These are phyloP conservation scores for Rambutsinella grinnellia DNA, from an alignment of 2,888 invertebrate genomes.

Conservation along the genomic window DNA sequence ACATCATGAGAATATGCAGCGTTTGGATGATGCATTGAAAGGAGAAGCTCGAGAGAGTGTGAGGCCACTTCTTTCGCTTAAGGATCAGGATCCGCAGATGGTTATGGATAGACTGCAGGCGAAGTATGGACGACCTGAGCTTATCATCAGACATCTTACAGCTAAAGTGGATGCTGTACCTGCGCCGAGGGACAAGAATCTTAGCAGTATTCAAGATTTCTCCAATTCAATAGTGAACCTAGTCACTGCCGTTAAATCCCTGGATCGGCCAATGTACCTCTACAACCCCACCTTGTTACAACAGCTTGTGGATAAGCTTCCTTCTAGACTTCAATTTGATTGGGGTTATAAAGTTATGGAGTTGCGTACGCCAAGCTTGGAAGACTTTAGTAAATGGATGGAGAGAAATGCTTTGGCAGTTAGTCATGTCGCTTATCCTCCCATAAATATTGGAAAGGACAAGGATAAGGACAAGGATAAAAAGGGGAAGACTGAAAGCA, in stretches of 20 bases:
- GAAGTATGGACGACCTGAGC: conserved; percentile 43
- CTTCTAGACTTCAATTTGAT: conserved; percentile 7
- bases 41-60: conserved; percentile 36
- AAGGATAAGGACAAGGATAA: too few relatives aligned
- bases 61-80: conserved; percentile 6
- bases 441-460: too few relatives aligned
- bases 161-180: conserved; percentile 10
- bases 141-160: conserved; percentile 30
- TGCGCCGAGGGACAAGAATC: conserved; percentile 1
- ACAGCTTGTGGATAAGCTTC: conserved; percentile 45
- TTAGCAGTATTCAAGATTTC: not conserved
- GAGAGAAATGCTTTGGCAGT: conserved; percentile 8
- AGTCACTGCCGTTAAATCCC: conserved; percentile 5
- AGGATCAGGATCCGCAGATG: conserved; percentile 4
- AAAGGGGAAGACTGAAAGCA: not conserved
- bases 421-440: conserved; percentile 6
- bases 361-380: not conserved
- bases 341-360: conserved; percentile 2
- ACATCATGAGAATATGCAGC: conserved; percentile 26
- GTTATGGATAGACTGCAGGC: conserved; percentile 31
- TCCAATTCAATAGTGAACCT: not conserved
- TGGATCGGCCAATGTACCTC: conserved; percentile 7
- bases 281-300: conserved; percentile 52
- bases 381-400: conserved; percentile 20
- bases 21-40: conserved; percentile 28